Conservation (phyloP, 2,113 vertebrate genomes). For the Salvelinus alpinus region DNA sequence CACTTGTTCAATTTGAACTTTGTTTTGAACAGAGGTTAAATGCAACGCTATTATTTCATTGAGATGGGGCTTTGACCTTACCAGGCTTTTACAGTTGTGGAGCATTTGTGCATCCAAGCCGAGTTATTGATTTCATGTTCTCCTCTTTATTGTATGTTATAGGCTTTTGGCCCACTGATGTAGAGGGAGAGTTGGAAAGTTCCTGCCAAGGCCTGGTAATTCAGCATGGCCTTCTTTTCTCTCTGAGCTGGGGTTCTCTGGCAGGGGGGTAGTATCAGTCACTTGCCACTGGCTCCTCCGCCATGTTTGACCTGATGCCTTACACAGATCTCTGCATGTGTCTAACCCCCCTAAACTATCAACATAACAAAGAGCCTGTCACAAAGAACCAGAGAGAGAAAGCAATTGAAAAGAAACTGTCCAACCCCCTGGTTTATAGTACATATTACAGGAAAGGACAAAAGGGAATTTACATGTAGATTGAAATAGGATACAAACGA, state of each 20-base stretch:
- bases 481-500: no score
- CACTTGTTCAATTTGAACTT: constrained; percentile 43
- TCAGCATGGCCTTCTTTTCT: neutral
- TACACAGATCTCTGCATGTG: no score
- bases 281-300: no score
- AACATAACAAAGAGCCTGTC: no score
- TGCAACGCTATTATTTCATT: neutral
- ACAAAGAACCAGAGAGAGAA: no score
- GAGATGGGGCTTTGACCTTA: neutral
- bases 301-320: no score
- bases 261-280: no score
- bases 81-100: neutral
- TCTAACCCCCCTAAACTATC: no score
- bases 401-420: no score
- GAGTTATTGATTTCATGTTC: neutral
- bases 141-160: neutral
- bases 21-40: constrained; percentile 30
- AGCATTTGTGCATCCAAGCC: neutral
- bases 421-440: no score
- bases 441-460: no score
- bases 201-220: neutral
- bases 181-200: neutral
- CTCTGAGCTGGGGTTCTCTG: neutral
- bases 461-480: no score
- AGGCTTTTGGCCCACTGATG: neutral